Percentiles rank a stretch among this genome's conserved stretches.
Conservation (phyloP, 1,140 invertebrate genomes). For the Sesamia nonagrioides region DNA sequence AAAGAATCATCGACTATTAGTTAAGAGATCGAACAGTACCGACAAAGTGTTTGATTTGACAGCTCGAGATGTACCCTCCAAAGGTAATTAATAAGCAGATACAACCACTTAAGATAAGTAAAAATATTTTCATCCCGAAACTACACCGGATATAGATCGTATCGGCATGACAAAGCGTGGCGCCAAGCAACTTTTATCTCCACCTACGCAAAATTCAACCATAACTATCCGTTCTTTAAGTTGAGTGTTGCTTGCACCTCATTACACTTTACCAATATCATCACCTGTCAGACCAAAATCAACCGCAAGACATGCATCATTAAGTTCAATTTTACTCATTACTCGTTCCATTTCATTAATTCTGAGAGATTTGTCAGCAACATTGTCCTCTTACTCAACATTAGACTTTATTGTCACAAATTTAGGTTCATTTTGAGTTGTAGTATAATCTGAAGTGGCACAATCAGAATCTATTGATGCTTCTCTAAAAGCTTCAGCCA, state of each 20-base stretch:
- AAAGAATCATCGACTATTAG: slow-evolving; percentile 80
- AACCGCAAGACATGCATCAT: slow-evolving; percentile 40
- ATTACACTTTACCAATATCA: slow-evolving; percentile 48
- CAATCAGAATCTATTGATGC: slow-evolving; percentile 74
- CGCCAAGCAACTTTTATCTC: slow-evolving; percentile 68
- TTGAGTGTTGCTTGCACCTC: slow-evolving; percentile 41
- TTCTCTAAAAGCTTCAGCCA: slow-evolving; percentile 80
- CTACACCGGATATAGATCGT: slow-evolving; percentile 84
- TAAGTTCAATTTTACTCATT: slow-evolving; percentile 55
- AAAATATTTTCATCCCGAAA: slow-evolving; percentile 87
- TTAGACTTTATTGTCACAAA: not conserved
- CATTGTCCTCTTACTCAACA: slow-evolving; percentile 7
- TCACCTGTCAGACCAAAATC: slow-evolving; percentile 46
- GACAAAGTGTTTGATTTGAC: slow-evolving; percentile 84
- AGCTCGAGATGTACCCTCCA: slow-evolving; percentile 80
- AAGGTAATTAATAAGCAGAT: slow-evolving; percentile 87
- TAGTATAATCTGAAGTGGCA: slow-evolving; percentile 67
- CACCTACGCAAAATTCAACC: slow-evolving; percentile 43
- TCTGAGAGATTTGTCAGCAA: slow-evolving; percentile 61
- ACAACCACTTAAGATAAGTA: slow-evolving; percentile 87
- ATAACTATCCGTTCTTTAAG: slow-evolving; percentile 16
- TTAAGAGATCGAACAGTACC: slow-evolving; percentile 59
- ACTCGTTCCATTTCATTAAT: slow-evolving; percentile 51
- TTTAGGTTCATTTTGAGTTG: slow-evolving; percentile 51
- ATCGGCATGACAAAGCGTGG: slow-evolving; percentile 86